Evolutionary conservation across 2,888 invertebrate genomes (phyloP).

Genomic region (Tenthredo distinguenda): DNA sequence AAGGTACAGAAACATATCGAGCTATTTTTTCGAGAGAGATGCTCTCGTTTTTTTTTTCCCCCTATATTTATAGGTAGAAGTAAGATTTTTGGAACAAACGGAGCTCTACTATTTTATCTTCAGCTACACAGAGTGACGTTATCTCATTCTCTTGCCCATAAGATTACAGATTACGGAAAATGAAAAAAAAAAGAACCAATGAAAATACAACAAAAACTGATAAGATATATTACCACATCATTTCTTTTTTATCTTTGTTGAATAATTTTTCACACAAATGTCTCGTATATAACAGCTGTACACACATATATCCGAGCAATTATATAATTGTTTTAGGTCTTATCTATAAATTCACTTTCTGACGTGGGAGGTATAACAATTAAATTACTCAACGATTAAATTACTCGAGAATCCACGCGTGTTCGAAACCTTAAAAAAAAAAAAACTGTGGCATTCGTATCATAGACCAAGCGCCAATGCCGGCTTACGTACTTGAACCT

Average conservation of each 20-base stretch:
- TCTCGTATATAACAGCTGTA: neutral
- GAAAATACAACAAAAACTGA: neutral
- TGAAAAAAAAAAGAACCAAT: neutral
- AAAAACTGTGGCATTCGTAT: conserved; percentile 7
- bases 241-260: neutral
- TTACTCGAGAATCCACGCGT: neutral
- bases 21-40: conserved; percentile 33
- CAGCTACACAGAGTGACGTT: neutral
- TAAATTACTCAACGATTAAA: neutral
- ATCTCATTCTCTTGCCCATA: neutral
- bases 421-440: neutral
- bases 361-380: neutral
- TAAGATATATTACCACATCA: neutral
- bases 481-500: conserved; percentile 34
- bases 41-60: neutral
- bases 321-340: neutral
- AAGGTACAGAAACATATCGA: conserved; percentile 73
- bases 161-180: neutral
- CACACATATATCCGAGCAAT: neutral
- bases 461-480: conserved; percentile 1
- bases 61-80: conserved; percentile 14
- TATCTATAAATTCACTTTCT: conserved; percentile 5
- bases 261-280: neutral
- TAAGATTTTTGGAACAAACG: conserved; percentile 36
- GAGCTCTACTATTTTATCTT: neutral